These are phyloP conservation scores for Borostomias antarcticus DNA, from an alignment of 2,797 vertebrate species.

Conservation along the genomic window DNA sequence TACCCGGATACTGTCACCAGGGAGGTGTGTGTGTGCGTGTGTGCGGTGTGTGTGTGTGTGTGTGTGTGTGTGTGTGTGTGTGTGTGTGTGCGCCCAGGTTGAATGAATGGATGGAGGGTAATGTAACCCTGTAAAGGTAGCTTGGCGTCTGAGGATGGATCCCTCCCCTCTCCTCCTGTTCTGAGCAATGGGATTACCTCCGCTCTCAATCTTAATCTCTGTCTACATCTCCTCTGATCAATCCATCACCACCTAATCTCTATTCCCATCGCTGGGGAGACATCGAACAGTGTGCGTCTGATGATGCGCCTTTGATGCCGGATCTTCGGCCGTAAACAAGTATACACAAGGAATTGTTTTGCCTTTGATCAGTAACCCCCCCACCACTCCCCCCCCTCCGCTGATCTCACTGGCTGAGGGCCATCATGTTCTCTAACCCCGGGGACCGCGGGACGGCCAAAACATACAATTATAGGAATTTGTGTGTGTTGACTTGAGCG, in stretches of 20 bases:
- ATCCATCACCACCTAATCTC: constrained; percentile 70
- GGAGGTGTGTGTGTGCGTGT: neutral
- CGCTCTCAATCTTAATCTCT: constrained; percentile 68
- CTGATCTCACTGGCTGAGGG: no score
- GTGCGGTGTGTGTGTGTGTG: constrained; percentile 14
- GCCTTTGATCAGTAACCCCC: constrained; percentile 23
- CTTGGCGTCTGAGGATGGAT: constrained; percentile 54
- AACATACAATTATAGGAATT: no score
- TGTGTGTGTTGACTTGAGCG: neutral
- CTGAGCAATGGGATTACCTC: constrained; percentile 72
- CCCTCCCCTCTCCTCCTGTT: constrained; percentile 60
- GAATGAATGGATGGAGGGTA: constrained; percentile 38
- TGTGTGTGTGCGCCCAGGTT: constrained; percentile 18
- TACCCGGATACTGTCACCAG: constrained; percentile 41
- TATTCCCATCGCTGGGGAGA: neutral
- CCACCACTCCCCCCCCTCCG: no score
- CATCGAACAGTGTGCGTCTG: neutral
- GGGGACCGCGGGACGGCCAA: no score
- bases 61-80: constrained; percentile 18
- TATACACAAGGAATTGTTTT: constrained; percentile 48
- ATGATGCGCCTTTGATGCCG: neutral
- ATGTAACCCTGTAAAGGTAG: constrained; percentile 55
- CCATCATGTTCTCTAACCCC: no score
- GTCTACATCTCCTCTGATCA: constrained; percentile 71
- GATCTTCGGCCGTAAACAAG: neutral